phyloP scores from a whole-genome alignment of 2,797 vertebrate species.

The Prunella strophiata region DNA sequence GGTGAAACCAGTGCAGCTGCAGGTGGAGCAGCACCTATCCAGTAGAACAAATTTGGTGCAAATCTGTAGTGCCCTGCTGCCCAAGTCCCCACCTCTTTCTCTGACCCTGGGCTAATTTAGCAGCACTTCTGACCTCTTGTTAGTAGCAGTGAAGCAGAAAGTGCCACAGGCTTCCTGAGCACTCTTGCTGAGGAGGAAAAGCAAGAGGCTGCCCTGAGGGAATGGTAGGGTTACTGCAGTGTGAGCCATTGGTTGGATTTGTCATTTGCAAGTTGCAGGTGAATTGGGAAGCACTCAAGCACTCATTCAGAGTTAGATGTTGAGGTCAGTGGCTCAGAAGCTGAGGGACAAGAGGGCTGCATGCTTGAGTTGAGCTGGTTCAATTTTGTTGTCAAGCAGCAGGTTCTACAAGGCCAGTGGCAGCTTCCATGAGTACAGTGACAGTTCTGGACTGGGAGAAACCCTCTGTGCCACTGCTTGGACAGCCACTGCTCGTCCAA shows the following conservation, averaged over 20 bases:
- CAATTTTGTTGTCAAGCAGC: neutral
- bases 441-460: neutral
- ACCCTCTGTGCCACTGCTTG: neutral
- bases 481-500: neutral
- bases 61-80: neutral
- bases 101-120: neutral
- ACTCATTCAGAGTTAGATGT: neutral
- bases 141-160: neutral
- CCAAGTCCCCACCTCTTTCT: neutral
- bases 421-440: neutral
- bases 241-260: neutral
- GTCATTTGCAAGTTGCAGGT: neutral
- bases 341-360: neutral
- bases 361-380: accelerated
- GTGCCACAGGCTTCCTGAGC: neutral
- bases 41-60: neutral
- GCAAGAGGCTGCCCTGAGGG: neutral
- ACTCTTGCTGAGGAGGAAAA: neutral
- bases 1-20: neutral
- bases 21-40: neutral
- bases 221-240: neutral
- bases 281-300: neutral
- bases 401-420: neutral
- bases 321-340: neutral
- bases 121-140: neutral